These are phyloP conservation scores for Litoditis marina DNA, from an alignment of 2,888 invertebrate species.

Conservation along the genomic window DNA sequence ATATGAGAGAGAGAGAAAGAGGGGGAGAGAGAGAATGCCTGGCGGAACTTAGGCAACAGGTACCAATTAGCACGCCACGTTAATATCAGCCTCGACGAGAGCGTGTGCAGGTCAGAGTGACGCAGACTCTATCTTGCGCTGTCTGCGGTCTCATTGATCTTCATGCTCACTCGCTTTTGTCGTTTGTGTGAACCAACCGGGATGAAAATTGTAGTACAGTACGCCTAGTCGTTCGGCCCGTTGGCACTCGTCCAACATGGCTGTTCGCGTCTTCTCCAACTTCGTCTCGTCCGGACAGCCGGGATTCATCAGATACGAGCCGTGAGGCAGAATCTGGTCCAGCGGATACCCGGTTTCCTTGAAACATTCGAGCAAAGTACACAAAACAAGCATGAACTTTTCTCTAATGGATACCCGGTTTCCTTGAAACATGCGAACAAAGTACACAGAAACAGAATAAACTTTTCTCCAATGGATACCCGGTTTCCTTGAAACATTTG, in stretches of 20 bases:
- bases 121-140: no score
- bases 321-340: conserved; percentile 62
- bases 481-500: conserved; percentile 46
- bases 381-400: background rate
- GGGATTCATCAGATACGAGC: conserved; percentile 65
- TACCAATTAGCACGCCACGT: no score
- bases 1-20: no score
- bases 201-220: conserved; percentile 65
- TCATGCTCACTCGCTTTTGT: no score
- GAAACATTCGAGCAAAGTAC: background rate
- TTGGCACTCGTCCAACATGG: conserved; percentile 64
- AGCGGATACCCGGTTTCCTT: conserved; percentile 54
- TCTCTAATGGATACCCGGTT: conserved; percentile 44
- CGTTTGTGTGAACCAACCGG: conserved; percentile 61
- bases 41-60: no score
- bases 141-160: no score
- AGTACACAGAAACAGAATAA: background rate
- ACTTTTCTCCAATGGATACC: conserved; percentile 35
- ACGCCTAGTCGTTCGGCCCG: conserved; percentile 65
- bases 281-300: conserved; percentile 64
- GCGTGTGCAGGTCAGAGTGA: no score
- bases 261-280: conserved; percentile 58
- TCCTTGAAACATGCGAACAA: conserved; percentile 41
- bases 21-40: no score
- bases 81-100: no score